Evolutionary conservation across 2,797 vertebrate genomes (phyloP), one percentile per base, ranked within the genome.

Genomic region (Thunnus albacares): DNA sequence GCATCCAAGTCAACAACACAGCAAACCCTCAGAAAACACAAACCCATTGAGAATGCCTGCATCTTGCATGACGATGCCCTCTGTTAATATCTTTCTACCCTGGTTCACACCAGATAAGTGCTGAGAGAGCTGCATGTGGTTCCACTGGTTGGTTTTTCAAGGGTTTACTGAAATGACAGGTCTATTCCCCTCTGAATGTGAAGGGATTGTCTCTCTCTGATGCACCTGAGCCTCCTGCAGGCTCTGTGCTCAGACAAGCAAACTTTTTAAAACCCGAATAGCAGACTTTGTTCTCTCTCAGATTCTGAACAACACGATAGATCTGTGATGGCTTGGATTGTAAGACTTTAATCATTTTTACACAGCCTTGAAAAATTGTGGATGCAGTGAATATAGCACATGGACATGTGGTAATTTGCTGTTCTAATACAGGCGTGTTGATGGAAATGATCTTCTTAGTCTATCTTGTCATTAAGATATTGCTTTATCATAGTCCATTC

Each of bases 211-310:
- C 84, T 94, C 90, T 89, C 81, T 91, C 86, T 87, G 85, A 81
- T 92, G 91, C 94, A 93, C 90, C 92, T 93, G 92, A 94, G 86
- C 82, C 86, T 90, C 88, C 82, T 10, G 47, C 80, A 61, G 59
- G 67, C 84, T 89, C 77, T 43, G 65, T 15, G 57, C 81, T 74
- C 88, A 65, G 64, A 85, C 70, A 80, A 56, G 70, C 65, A 75
- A 76, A 88, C 79, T 77, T 80, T 65, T 60, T 77, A 72, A 85
- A 89, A 79, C 56, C 59, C 33, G 57, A 80, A 85, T 20, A 84
- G 84, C 62, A 81, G 67, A 53, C 53, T 81, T 86, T 90, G 72
- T 83, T 90, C 75, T 72, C 75, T 17, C 64, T 58, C 49, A 61
- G 56, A 79, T 81, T 47, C 43, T 28, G 26, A 28, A 45, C 79